Base-by-base conservation (phyloP, 2,797 vertebrate species). In the Erithacus rubecula region DNA sequence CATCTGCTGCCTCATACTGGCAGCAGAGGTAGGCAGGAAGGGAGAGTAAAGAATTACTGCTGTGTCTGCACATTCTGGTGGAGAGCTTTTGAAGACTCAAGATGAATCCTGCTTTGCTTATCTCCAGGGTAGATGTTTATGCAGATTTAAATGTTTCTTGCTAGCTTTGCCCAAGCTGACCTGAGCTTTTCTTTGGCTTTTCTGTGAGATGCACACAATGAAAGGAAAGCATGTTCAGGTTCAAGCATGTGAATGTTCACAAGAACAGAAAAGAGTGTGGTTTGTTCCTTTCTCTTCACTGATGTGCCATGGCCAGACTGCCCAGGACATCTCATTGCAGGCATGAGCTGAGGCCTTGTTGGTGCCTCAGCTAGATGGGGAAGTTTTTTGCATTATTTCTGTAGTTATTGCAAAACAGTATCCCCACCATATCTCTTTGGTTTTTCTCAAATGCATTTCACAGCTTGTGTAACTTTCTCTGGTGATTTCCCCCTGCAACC, bases 1-100 rank as follows among this genome's bases (percentile, higher is more conserved):
- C 94, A 96, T 56, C 49, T 86, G 47, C 64, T 91, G 74, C 81
- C 80, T 94, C 67, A 58, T 55, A 39, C 29, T 88, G 85, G 43
- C 6, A 4, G 91, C 91, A 93, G 87, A 78, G 51, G 64, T 85
- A 52, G 89, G 60, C 59, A 84, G 62, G 62, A 89, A 59, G 46
- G 65, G 72, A 93, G 79, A 74, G 70, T 34, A 39, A 83, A 56
- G 80, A 76, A 74, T 84, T 93, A 51, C 67, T 83, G 77, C 80
- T 19, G 0, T 87, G 86, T 60, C 47, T 87, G 87, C 82, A 70
- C 67, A 34, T 95, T 92, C 85, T 7, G 34, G 27, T 41, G 44
- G 49, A 59, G 62, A 88, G 80, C 60, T 70, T 83, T 87, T 88
- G 70, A 91, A 69, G 60, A n/a, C 49, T 86, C 15, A 26, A 17